A percentile compares a stretch with the other conserved stretches of the same genome.
phyloP scores from a whole-genome alignment of 2,797 vertebrate species.

The Botia kubotai region DNA sequence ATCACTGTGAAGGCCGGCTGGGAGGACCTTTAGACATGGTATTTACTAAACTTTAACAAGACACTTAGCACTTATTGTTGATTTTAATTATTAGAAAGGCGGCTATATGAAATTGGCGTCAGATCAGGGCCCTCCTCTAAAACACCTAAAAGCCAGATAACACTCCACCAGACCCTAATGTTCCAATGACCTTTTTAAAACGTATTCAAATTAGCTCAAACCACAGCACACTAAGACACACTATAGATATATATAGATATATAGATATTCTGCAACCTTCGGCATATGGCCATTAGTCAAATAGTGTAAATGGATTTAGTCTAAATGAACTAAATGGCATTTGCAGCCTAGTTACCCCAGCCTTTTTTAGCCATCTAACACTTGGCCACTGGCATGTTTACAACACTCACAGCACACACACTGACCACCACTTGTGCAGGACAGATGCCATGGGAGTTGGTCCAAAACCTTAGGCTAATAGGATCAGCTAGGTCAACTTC shows the following conservation, averaged over 20 bases:
- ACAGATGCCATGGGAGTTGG: slow-evolving; percentile 9
- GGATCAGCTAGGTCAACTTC: slow-evolving; percentile 13
- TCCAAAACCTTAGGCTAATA: slow-evolving; percentile 27
- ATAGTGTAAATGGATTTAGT: slow-evolving; percentile 41
- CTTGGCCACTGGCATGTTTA: slow-evolving; percentile 41
- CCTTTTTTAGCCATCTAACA: slow-evolving; percentile 64
- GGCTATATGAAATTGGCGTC: not conserved
- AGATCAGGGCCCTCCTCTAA: not conserved
- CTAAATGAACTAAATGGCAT: slow-evolving; percentile 32
- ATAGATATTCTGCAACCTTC: slow-evolving; percentile 9
- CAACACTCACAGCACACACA: slow-evolving; percentile 34
- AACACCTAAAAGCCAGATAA: not conserved
- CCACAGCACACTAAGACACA: slow-evolving; percentile 15
- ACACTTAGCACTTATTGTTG: not conserved
- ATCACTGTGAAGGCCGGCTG: not conserved
- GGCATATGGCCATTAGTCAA: slow-evolving; percentile 51
- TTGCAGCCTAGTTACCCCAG: slow-evolving; percentile 52
- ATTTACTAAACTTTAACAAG: slow-evolving; percentile 13
- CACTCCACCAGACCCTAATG: not conserved
- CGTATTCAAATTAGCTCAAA: slow-evolving; percentile 18
- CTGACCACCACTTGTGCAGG: slow-evolving; percentile 22
- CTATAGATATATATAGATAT: too few species aligned
- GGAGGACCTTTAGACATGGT: slow-evolving; percentile 9
- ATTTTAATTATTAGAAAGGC: not conserved
- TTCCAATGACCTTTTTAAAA: slow-evolving; percentile 28